Evolutionary conservation across 1,140 invertebrate species (phyloP), one percentile per base, ranked within the genome.

Genomic region (Acyrthosiphon pisum): DNA sequence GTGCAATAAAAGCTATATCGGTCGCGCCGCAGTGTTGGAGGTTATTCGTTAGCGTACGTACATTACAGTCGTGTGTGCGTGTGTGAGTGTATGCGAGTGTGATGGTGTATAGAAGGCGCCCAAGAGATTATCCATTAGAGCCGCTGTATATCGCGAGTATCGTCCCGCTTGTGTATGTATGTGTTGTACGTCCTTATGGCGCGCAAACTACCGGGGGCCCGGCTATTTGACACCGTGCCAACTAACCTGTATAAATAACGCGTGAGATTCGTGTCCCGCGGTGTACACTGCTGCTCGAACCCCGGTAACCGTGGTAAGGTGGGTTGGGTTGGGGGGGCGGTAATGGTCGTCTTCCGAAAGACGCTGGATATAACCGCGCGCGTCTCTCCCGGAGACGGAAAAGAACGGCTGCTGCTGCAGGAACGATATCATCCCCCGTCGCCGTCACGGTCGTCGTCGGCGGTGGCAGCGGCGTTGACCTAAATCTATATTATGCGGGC

Each of bases 171-270:
- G 56, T 30, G 30, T 76, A 6, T n/a, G 11, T 68, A n/a, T 76
- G 26, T 35, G 89, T 76, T 76, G 22, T 50, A 48, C n/a, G 68
- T 92, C 91, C 68, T 81, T 92, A 92, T 91, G 90, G 56, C 41
- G 56, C 37, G 26, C 44, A 46, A 68, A 68, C 90, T 91, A 76
- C 35, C 81, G 81, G 30, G 68, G 35, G 48, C 91, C 22, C 48
- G n/a, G 91, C 23, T 44, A 56, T 93, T 86, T 93, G 91, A 93
- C 81, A 84, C n/a, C 48, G 76, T 41, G 91, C 91, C 91, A 93
- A 53, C 91, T 93, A 93, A 86, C 91, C 76, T 92, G 91, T 92
- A 92, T 92, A 92, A 92, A 92, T 92, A 92, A 92, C 76, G 91
- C 91, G 48, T 23, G 68, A 46, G 68, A 83, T 76, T 68, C 68